These are phyloP conservation scores for Lordiphosa fenestrarum DNA, from an alignment of 2,888 invertebrate genomes.

Conservation along the genomic window DNA sequence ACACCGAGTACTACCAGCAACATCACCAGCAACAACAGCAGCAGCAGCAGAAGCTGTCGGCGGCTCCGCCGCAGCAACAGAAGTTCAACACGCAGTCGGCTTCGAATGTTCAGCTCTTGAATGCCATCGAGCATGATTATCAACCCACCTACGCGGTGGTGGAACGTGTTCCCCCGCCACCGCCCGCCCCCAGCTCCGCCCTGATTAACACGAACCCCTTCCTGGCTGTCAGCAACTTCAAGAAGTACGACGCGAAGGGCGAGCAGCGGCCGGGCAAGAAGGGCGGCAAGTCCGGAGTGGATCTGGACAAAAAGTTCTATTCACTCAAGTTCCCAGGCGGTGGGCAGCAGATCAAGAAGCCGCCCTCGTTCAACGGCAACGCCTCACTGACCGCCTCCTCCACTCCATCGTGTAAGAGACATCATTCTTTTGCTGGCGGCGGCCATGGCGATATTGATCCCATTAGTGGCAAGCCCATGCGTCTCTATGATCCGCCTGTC, in stretches of 20 bases:
- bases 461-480: slow-evolving; percentile 63
- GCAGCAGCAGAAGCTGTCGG: slow-evolving; percentile 36
- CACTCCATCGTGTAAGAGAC: slow-evolving; percentile 73
- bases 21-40: slow-evolving; percentile 60
- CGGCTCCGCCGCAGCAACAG: slow-evolving; percentile 34
- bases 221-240: slow-evolving; percentile 76
- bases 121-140: slow-evolving; percentile 75
- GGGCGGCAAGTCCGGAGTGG: slow-evolving; percentile 41
- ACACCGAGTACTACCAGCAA: slow-evolving; percentile 79
- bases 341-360: slow-evolving; percentile 38
- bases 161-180: slow-evolving; percentile 58
- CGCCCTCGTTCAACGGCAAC: slow-evolving; percentile 38
- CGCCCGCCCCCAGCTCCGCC: slow-evolving; percentile 42
- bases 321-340: slow-evolving; percentile 75
- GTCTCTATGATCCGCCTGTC: slow-evolving; percentile 79
- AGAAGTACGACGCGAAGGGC: slow-evolving; percentile 71
- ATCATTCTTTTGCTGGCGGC: slow-evolving; percentile 80
- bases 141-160: slow-evolving; percentile 75
- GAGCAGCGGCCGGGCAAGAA: slow-evolving; percentile 50
- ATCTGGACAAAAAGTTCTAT: slow-evolving; percentile 78
- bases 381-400: slow-evolving; percentile 39
- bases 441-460: slow-evolving; percentile 78
- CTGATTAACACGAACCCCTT: slow-evolving; percentile 76
- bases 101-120: slow-evolving; percentile 68
- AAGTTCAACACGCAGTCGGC: slow-evolving; percentile 46